Evolutionary conservation across 2,888 invertebrate genomes (phyloP), one percentile per base, ranked within the genome.

Genomic region (Megaustenia siamemsis): DNA sequence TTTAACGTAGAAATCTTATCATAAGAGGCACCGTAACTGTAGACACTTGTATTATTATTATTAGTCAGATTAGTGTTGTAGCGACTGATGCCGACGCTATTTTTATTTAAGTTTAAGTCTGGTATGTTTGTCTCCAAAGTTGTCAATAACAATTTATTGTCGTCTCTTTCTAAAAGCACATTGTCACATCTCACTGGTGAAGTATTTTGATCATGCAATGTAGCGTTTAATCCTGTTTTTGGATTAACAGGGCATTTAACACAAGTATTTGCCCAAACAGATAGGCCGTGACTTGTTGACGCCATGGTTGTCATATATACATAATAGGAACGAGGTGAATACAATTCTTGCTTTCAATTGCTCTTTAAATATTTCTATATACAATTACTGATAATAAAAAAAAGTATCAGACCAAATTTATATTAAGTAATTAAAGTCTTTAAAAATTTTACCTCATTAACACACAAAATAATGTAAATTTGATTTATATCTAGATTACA

Each of bases 281-380:
- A 90, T 85, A 92, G 87, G 83, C 90, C 87, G 87, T 93, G 93
- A 81, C 90, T 90, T 90, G 93, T 93, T 93, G 93, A 93, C 92
- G 93, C 92, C 93, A 93, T 93, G 92, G 91, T 93, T 92, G 91
- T 91, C 90, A 92, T 86, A 86, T 83, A 85, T 85, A 82, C 86
- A 83, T 75, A 49, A 35, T 5, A 75, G 63, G 45, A 21, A 63
- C 82, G 82, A 21, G 60, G 75, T 75, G 24, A 82, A 63, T 38
- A 71, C 21, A 24, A 35, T 4, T 49, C 4, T 40, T 69, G 3
- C n/a, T n/a, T n/a, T n/a, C n/a, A n/a, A n/a, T n/a, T n/a, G n/a
- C n/a, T n/a, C n/a, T n/a, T n/a, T n/a, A n/a, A n/a, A n/a, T n/a
- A n/a, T n/a, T n/a, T n/a, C n/a, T n/a, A n/a, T n/a, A n/a, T n/a